phyloP scores from a whole-genome alignment of 1,140 invertebrate species.

The Eurosta solidaginis region DNA sequence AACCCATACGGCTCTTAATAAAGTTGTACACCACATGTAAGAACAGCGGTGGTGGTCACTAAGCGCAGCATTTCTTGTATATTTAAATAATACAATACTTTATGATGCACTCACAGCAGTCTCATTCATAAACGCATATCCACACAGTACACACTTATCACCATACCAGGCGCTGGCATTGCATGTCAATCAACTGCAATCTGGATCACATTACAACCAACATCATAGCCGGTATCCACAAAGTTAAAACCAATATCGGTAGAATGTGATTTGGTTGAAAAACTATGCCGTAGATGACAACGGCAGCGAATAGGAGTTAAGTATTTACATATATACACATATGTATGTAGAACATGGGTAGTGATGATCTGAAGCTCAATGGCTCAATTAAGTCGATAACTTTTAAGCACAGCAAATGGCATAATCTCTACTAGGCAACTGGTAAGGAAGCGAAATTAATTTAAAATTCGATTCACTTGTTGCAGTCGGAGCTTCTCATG shows the following conservation, averaged over 20 bases:
- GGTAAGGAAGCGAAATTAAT: not conserved
- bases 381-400: slow-evolving; percentile 18
- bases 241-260: not conserved
- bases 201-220: not conserved
- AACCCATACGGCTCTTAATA: too few species aligned
- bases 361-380: slow-evolving; percentile 6
- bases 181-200: slow-evolving; percentile 15
- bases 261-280: not conserved
- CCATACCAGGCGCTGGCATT: not conserved
- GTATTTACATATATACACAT: too few species aligned
- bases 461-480: not conserved
- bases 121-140: not conserved
- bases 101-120: not conserved
- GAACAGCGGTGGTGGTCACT: not conserved
- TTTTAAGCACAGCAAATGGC: not conserved
- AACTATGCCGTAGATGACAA: not conserved
- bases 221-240: not conserved
- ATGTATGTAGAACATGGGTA: too few species aligned
- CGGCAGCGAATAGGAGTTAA: too few species aligned
- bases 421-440: not conserved
- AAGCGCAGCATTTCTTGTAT: not conserved
- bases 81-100: not conserved
- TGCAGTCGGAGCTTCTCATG: not conserved
- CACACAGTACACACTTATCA: not conserved
- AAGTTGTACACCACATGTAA: too few species aligned